Evolutionary conservation across 2,113 vertebrate genomes (phyloP), one percentile per base, ranked within the genome.

Genomic region (Vulpes vulpes): DNA sequence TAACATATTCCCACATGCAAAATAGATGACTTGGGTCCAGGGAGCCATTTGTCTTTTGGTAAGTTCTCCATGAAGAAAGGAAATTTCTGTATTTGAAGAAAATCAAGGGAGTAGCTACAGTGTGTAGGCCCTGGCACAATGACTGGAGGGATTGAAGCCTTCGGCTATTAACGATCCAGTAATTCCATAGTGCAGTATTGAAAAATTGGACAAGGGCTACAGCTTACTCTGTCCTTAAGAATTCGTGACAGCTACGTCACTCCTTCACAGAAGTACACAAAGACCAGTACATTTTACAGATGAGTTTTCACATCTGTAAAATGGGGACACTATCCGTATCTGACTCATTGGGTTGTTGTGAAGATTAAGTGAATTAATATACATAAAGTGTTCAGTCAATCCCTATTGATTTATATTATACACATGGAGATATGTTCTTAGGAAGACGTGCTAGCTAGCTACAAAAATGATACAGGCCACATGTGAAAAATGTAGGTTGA

Each of bases 81-180:
- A 89, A 94, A 94, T 94, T 38, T 94, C 79, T 73, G 5, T 67
- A 83, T 96, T 95, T 96, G 69, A 96, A 93, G 73, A 91, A 93
- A 65, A 59, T 59, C 80, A 73, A 81, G 27, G 57, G 65, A 92
- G 69, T 85, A 90, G 80, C 78, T 86, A 30, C 23, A 80, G 3
- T 59, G 94, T 22, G 6, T 74, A 95, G 60, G 62, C 53, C 83
- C 10, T 81, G 85, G 53, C 84, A 94, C 25, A 79, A 49, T 67
- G 35, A 22, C 64, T 93, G 38, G 80, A 53, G 85, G 60, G 67
- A 85, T 81, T 12, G 43, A 87, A 97, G 22, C 19, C 27, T 20
- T 73, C 57, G 67, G 32, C 27, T 96, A 22, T 59, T 67, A 73
- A 79, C 91, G 84, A 55, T 32, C 73, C 22, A 79, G 60, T 79